Evolutionary conservation across 1,140 invertebrate species (phyloP).

Genomic region (Pachypeltis micranthus): DNA sequence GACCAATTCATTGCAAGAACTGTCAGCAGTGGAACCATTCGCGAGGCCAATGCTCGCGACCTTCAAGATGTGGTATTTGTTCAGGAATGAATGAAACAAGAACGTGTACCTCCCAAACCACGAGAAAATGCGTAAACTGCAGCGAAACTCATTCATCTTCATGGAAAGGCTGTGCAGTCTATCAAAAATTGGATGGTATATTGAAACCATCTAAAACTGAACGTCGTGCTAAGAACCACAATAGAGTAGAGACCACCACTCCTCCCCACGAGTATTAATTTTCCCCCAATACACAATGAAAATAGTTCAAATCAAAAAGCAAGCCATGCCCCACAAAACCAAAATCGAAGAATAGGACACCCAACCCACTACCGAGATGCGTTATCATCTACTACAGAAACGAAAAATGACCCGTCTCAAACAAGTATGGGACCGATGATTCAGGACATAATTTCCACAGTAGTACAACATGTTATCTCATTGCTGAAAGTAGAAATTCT

Average conservation of each 20-base stretch:
- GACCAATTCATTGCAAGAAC: neutral
- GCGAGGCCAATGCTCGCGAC: neutral
- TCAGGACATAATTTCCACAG: neutral
- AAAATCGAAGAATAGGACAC: neutral
- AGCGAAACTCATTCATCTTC: neutral
- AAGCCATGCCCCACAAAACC: too few relatives aligned
- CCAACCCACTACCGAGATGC: neutral
- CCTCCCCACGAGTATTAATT: neutral
- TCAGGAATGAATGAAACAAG: neutral
- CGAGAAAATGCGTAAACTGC: neutral
- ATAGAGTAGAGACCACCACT: too few relatives aligned
- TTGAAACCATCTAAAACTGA: neutral
- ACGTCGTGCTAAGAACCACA: neutral
- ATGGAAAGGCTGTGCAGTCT: neutral
- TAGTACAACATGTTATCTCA: neutral
- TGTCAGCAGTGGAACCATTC: neutral
- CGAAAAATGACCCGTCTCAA: neutral
- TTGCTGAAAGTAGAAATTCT: neutral
- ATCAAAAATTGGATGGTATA: neutral
- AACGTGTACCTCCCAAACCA: neutral
- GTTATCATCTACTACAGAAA: neutral
- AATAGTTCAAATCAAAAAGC: too few relatives aligned
- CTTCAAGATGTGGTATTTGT: neutral
- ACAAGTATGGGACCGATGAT: neutral
- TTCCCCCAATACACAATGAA: neutral